A percentile compares a stretch with the other conserved stretches of the same genome.
Evolutionary conservation across 2,797 vertebrate species (phyloP).

Genomic region (Jordanella pulchra): DNA sequence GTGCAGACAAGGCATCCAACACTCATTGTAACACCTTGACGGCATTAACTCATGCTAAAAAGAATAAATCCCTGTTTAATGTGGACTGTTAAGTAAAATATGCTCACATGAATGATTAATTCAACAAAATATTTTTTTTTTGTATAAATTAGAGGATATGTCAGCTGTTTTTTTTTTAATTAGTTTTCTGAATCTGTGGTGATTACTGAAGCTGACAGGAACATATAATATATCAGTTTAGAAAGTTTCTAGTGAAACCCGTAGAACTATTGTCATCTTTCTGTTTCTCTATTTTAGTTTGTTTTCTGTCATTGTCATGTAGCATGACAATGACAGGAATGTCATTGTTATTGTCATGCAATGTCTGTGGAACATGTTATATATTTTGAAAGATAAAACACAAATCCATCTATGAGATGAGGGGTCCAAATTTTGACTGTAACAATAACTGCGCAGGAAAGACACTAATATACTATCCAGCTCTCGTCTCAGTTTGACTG

Average conservation of each 20-base stretch:
- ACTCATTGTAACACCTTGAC: constrained; percentile 8
- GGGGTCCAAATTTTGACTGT: background rate
- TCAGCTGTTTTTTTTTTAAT: too few species aligned
- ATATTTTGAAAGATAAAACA: background rate
- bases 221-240: background rate
- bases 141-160: background rate
- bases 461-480: background rate
- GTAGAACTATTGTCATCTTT: background rate
- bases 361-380: background rate
- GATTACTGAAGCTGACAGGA: too few species aligned
- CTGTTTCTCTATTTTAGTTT: background rate
- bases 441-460: constrained; percentile 1
- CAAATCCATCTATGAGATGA: background rate
- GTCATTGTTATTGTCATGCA: too few species aligned
- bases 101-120: background rate
- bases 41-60: background rate
- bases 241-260: background rate
- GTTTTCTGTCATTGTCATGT: background rate
- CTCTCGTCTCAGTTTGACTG: background rate
- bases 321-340: too few species aligned
- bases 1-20: constrained; percentile 61
- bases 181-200: background rate
- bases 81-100: background rate
- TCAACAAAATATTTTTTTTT: background rate
- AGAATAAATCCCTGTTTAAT: background rate